Conservation (phyloP, 2,888 invertebrate species). For the Ametastegia equiseti region DNA sequence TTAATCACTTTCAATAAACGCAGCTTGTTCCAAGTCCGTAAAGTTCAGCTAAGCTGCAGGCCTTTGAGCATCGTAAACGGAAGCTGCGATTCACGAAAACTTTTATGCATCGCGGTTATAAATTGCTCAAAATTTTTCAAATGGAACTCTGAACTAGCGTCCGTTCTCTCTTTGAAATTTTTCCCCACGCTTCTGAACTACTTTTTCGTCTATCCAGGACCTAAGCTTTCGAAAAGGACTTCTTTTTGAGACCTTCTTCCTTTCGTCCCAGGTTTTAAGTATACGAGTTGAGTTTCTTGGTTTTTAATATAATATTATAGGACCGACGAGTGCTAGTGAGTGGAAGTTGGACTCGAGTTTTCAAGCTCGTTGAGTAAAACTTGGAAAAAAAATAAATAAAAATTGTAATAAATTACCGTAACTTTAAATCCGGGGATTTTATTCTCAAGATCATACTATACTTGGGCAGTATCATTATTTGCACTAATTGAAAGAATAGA, state of each 20-base stretch:
- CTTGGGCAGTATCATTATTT: background rate
- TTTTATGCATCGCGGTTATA: slow-evolving; percentile 2
- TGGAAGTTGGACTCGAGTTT: background rate
- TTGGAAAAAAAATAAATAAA: slow-evolving; percentile 3
- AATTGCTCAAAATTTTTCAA: slow-evolving; percentile 16
- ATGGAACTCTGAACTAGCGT: background rate
- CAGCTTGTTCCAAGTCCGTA: background rate
- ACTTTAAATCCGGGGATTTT: too few relatives aligned
- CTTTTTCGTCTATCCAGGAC: background rate
- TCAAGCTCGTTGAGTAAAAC: background rate
- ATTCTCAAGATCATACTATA: slow-evolving; percentile 1
- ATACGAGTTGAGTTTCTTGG: too few relatives aligned
- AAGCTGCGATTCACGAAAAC: background rate
- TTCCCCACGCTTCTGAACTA: background rate
- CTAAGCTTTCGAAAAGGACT: background rate
- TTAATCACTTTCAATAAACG: background rate
- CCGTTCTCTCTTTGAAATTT: background rate
- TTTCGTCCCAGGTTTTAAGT: too few relatives aligned
- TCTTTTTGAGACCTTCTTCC: background rate
- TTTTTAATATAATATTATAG: background rate
- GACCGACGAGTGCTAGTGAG: background rate
- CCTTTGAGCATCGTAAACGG: background rate
- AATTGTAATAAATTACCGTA: too few relatives aligned
- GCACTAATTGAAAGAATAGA: slow-evolving; percentile 7
- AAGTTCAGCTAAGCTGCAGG: background rate